These are phyloP conservation scores for Phaethon lepturus DNA, from an alignment of 2,113 vertebrate species.

Conservation along the genomic window DNA sequence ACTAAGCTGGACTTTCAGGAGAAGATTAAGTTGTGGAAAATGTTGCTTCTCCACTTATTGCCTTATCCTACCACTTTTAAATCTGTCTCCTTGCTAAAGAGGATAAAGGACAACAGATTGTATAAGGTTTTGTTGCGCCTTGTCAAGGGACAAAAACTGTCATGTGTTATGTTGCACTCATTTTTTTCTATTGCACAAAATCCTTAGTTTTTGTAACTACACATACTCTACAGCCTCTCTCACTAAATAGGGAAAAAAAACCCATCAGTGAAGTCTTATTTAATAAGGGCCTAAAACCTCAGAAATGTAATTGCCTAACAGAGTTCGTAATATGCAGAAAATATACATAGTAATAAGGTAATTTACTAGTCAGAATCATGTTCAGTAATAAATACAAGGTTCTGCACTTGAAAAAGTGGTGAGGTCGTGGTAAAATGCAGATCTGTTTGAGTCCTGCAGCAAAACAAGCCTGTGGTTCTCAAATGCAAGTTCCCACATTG, in stretches of 20 bases:
- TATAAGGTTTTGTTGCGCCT: background rate
- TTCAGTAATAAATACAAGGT: background rate
- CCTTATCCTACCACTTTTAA: background rate
- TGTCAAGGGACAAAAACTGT: background rate
- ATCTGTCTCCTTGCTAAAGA: background rate
- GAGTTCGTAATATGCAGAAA: background rate
- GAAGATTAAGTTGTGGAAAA: background rate
- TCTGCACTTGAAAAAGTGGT: background rate
- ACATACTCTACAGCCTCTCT: background rate
- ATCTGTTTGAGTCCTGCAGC: background rate
- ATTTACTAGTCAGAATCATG: background rate
- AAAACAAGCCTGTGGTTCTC: background rate
- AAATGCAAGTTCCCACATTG: background rate
- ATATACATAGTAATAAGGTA: background rate
- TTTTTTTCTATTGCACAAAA: background rate
- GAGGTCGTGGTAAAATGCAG: background rate
- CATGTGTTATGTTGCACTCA: fast-evolving
- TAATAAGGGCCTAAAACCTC: background rate
- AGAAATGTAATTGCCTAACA: background rate
- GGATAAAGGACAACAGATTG: background rate
- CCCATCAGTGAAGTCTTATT: background rate
- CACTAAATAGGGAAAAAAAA: background rate
- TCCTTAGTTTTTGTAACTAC: background rate
- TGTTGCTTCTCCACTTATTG: background rate
- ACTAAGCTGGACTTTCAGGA: background rate